Base-by-base conservation (phyloP, 1,140 invertebrate genomes). In the Caerostris darwini region DNA sequence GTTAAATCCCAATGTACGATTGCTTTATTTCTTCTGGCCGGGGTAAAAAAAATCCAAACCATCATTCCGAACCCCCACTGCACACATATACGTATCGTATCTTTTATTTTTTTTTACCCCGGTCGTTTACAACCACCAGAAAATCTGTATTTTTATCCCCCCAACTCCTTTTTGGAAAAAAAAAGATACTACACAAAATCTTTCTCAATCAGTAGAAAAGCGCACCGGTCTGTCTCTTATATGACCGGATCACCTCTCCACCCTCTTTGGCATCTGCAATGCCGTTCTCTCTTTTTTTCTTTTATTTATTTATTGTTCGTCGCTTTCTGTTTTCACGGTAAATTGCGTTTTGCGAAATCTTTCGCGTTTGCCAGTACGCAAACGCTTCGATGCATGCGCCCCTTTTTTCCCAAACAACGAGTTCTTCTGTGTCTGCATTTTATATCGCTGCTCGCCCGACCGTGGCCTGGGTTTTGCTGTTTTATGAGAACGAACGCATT, bases 271-370 rank as follows among this genome's bases (percentile, higher is more conserved):
- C 14, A 57, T 67, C 19, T 34, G 34, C 53, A 56, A 56, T 85
- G 50, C 34, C 67, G 53, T 53, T 91, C 71, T 90, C 71, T 90
- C 81, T 81, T 90, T 34, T 34, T 34, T 34, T 34, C 34, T 34
- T 34, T 34, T 34, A 34, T 34, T 34, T 34, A 34, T 34, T 34
- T 34, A 34, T 34, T 90, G 69, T 91, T 91, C 77, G 56, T 85
- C 90, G 57, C 53, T 85, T 67, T 92, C 58, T 92, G 77, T 92
- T 92, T 81, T 85, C 90, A 85, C 90, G 57, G 17, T 85, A 92
- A 85, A 92, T 83, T 92, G 90, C 81, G 71, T 85, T 92, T 92
- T 92, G 77, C 77, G 61, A 92, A 92, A 92, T 92, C 90, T 64
- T 56, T 56, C 77, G 58, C 90, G 90, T 91, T 34, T 81, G 61